Percentiles rank a stretch among this genome's conserved stretches.
Conservation (phyloP, 2,113 vertebrate species). For the Coracopsis vasa region DNA sequence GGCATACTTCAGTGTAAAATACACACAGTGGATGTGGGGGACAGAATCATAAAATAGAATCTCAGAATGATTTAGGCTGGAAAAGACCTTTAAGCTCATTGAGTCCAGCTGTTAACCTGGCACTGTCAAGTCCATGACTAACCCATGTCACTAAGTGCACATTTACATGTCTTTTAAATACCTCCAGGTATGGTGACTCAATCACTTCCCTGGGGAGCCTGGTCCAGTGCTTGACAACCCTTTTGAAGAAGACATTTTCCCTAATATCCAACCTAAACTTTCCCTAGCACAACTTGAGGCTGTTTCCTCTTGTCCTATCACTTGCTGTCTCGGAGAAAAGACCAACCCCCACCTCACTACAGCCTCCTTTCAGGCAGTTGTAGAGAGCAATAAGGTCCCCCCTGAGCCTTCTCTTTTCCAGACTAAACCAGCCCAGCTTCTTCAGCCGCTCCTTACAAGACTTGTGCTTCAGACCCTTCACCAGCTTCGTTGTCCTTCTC, state of each 20-base stretch:
- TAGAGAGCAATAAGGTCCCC: neutral
- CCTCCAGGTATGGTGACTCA: neutral
- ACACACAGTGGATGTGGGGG: accelerated
- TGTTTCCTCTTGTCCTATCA: neutral
- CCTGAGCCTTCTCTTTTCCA: neutral
- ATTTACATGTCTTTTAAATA: neutral
- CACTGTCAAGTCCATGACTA: neutral
- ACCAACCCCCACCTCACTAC: neutral
- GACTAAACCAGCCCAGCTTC: neutral
- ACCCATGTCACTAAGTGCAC: neutral
- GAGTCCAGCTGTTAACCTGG: neutral
- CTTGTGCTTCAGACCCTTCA: neutral
- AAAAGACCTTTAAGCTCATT: neutral
- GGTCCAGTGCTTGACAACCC: neutral
- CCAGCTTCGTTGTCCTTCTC: neutral
- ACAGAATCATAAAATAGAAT: accelerated
- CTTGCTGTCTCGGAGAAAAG: neutral
- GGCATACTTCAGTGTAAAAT: too few species aligned
- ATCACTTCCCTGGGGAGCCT: neutral
- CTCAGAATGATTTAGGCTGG: neutral
- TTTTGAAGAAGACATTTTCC: neutral
- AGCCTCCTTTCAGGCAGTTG: neutral
- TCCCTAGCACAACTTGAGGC: neutral
- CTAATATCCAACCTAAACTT: neutral
- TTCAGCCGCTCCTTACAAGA: neutral